Percentiles rank a stretch among this genome's conserved stretches.
Evolutionary conservation across 2,888 invertebrate genomes (phyloP).

Genomic region (Acronicta alni): DNA sequence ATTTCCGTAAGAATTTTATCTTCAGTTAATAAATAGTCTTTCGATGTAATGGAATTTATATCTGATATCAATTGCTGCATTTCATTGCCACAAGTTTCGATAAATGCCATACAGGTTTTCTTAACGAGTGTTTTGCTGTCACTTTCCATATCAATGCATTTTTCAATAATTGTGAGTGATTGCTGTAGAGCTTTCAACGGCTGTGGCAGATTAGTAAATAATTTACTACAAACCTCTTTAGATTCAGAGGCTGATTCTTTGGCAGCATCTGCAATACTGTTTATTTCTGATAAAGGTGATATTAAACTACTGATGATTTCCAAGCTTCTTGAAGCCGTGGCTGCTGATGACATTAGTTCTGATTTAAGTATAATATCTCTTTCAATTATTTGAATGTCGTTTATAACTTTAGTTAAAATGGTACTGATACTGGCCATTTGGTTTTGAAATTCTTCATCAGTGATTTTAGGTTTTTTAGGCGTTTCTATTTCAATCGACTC

Average conservation of each 20-base stretch:
- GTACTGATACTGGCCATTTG: constrained; percentile 67
- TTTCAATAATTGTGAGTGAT: constrained; percentile 91
- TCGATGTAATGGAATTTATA: constrained; percentile 79
- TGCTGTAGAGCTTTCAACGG: constrained; percentile 91
- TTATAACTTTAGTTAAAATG: constrained; percentile 84
- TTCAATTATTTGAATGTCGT: constrained; percentile 90
- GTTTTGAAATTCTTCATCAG: constrained; percentile 68
- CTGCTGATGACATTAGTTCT: constrained; percentile 91
- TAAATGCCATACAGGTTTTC: constrained; percentile 91
- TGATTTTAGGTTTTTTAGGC: constrained; percentile 52
- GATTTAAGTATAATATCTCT: constrained; percentile 91
- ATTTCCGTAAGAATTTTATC: constrained; percentile 80
- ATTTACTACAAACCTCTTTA: constrained; percentile 81
- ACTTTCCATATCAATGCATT: constrained; percentile 91
- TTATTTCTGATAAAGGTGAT: constrained; percentile 90
- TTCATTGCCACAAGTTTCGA: constrained; percentile 89
- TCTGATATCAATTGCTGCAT: constrained; percentile 88
- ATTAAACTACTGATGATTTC: constrained; percentile 91
- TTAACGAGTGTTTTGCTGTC: constrained; percentile 91
- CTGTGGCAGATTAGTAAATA: constrained; percentile 88
- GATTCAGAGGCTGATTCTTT: constrained; percentile 80
- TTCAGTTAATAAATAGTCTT: constrained; percentile 79
- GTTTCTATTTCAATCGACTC: constrained; percentile 48
- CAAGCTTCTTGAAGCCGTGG: constrained; percentile 91
- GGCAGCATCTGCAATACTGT: constrained; percentile 89